Evolutionary conservation across 2,888 invertebrate species (phyloP).

Genomic region (Tillus elongatus): DNA sequence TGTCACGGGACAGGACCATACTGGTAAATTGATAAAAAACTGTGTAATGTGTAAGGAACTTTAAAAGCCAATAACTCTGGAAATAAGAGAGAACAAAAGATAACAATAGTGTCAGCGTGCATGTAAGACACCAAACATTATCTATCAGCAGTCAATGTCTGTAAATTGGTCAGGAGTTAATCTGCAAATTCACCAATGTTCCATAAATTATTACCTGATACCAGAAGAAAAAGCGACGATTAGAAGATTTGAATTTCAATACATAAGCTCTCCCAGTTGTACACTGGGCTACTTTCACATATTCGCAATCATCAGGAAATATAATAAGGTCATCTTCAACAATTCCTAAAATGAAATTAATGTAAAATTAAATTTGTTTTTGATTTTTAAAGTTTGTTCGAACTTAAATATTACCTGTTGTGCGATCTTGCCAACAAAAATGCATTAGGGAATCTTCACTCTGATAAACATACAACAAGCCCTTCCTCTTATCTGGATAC

Average conservation of each 20-base stretch:
- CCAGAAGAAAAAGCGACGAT: constrained; percentile 95
- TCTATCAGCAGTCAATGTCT: too few species aligned
- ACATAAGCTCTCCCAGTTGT: constrained; percentile 94
- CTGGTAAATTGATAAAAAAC: too few species aligned
- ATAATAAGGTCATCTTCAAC: constrained; percentile 97
- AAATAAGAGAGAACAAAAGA: too few species aligned
- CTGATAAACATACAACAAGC: constrained; percentile 88
- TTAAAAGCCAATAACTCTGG: too few species aligned
- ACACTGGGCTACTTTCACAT: constrained; percentile 87
- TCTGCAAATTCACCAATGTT: too few species aligned
- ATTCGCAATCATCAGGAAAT: constrained; percentile 98
- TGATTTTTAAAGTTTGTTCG: too few species aligned
- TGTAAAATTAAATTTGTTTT: too few species aligned
- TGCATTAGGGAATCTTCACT: constrained; percentile 97
- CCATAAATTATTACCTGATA: constrained; percentile 92
- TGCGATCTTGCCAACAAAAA: constrained; percentile 99
- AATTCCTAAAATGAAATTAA: constrained; percentile 59
- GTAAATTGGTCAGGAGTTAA: too few species aligned
- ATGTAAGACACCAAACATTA: too few species aligned
- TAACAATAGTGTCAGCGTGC: too few species aligned
- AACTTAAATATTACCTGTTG: constrained; percentile 43
- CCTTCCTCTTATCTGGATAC: constrained; percentile 90
- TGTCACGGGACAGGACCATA: too few species aligned
- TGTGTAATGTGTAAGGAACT: too few species aligned
- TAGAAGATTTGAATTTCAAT: constrained; percentile 90